These are phyloP conservation scores for Festucalex cinctus DNA, from an alignment of 2,113 vertebrate genomes.

Conservation along the genomic window DNA sequence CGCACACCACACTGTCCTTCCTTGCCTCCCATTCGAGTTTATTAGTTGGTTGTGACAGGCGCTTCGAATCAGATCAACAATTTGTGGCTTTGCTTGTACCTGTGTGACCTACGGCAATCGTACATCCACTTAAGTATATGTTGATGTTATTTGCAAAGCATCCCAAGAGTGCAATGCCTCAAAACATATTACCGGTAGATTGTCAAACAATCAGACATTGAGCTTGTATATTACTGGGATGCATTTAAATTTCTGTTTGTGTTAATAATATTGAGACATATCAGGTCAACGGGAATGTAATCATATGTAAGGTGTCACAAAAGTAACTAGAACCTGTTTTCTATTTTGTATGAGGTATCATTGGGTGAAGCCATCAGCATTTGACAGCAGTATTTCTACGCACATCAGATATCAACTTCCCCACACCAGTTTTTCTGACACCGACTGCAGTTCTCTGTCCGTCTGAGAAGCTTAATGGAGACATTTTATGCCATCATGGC, in stretches of 20 bases:
- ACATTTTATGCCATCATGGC: too few relatives aligned
- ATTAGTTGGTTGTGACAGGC: slow-evolving; percentile 59
- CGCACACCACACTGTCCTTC: background rate
- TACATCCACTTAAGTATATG: background rate
- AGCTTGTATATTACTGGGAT: background rate
- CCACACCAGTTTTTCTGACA: too few relatives aligned
- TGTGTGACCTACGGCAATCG: background rate
- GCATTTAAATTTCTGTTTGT: background rate
- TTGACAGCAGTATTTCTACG: background rate
- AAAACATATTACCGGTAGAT: background rate
- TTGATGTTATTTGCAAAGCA: background rate
- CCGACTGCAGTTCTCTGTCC: too few relatives aligned
- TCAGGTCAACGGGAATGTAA: background rate
- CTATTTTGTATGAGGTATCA: background rate
- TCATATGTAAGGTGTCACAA: background rate
- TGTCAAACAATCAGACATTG: background rate
- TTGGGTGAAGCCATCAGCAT: background rate
- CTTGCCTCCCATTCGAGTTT: slow-evolving; percentile 18
- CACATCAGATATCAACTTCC: too few relatives aligned
- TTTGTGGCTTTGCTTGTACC: background rate
- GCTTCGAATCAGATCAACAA: slow-evolving; percentile 43
- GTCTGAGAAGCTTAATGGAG: too few relatives aligned
- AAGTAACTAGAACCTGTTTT: background rate
- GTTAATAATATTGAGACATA: background rate
- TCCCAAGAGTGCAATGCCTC: background rate